Conservation (phyloP, 1,140 invertebrate genomes). For the Neodiprion lecontei region DNA sequence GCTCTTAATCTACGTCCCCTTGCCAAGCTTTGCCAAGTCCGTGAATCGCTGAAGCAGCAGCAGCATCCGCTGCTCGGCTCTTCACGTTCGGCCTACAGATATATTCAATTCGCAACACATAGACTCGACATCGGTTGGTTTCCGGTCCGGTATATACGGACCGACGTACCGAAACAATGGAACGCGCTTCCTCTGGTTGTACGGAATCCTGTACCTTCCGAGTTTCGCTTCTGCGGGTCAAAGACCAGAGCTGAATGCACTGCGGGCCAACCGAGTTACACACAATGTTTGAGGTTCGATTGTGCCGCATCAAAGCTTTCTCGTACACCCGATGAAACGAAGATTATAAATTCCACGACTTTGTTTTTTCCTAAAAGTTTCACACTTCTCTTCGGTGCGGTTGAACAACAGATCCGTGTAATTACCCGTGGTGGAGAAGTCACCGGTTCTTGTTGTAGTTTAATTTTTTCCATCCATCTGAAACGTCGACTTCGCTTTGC, state of each 20-base stretch:
- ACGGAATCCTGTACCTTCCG: background rate
- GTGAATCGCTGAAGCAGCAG: background rate
- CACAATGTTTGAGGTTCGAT: no score
- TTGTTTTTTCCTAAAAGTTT: no score
- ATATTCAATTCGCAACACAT: background rate
- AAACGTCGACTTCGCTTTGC: no score
- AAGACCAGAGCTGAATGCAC: background rate
- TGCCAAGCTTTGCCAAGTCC: background rate
- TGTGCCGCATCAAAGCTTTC: no score
- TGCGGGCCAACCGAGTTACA: background rate
- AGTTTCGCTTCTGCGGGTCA: background rate
- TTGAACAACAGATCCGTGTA: no score
- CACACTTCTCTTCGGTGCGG: no score
- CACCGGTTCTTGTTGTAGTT: no score
- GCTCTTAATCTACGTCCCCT: background rate
- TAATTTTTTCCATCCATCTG: no score
- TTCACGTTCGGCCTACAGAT: background rate
- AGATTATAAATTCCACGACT: no score
- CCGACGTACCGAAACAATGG: background rate
- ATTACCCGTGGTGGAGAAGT: no score
- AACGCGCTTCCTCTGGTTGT: background rate
- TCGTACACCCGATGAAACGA: no score
- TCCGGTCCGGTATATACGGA: background rate
- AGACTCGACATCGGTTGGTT: background rate
- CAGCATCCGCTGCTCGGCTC: background rate